These are phyloP conservation scores for Catostylus mosaicus DNA, from an alignment of 30 jellyfish, hydroid and myxozoan genomes.

Conservation along the genomic window DNA sequence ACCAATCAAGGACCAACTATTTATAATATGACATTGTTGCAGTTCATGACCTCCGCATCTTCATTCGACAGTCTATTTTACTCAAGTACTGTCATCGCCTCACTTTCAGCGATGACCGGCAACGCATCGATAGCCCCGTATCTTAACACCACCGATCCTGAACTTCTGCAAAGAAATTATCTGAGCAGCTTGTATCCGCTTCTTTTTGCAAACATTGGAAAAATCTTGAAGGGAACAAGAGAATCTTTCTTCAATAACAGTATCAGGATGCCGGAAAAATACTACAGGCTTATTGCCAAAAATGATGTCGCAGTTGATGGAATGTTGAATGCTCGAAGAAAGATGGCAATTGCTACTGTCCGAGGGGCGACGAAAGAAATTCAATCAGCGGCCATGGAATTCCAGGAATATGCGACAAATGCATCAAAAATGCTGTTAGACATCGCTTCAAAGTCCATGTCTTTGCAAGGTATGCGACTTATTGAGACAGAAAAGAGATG, in stretches of 20 bases:
- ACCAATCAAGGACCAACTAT: neutral
- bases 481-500: slow-evolving; percentile 8
- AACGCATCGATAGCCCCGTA: slow-evolving; percentile 40
- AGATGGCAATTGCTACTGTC: slow-evolving; percentile 24
- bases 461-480: slow-evolving; percentile 13
- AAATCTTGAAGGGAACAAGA: slow-evolving; percentile 13
- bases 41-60: neutral
- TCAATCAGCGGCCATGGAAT: neutral
- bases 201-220: slow-evolving; percentile 4
- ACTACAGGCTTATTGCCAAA: slow-evolving; percentile 17
- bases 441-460: neutral
- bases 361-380: neutral
- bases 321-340: slow-evolving; percentile 8
- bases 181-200: slow-evolving; percentile 28
- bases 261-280: slow-evolving; percentile 17
- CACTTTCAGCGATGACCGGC: slow-evolving; percentile 10
- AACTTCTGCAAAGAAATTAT: slow-evolving; percentile 17
- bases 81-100: neutral
- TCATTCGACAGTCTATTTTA: slow-evolving; percentile 6
- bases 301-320: slow-evolving; percentile 11
- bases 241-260: neutral
- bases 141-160: slow-evolving; percentile 33
- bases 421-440: neutral
- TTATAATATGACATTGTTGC: neutral
- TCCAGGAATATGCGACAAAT: neutral